These are phyloP conservation scores for Numenius arquata DNA, from an alignment of 2,113 vertebrate species.

Conservation along the genomic window DNA sequence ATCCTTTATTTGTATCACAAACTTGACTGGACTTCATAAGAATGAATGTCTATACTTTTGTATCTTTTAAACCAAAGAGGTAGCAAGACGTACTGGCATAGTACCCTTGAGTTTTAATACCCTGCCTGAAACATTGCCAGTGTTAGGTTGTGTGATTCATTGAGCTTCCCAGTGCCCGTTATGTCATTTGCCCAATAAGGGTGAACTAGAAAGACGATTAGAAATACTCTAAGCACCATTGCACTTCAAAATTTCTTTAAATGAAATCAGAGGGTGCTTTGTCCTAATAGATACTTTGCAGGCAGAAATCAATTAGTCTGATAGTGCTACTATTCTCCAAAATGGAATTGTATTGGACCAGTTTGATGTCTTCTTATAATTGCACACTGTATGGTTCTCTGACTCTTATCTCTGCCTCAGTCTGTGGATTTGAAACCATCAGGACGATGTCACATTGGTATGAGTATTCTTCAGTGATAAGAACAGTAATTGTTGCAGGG, in stretches of 20 bases:
- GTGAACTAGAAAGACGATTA: background rate
- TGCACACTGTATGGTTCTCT: constrained; percentile 36
- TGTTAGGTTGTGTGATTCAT: background rate
- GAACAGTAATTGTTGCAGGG: constrained; percentile 62
- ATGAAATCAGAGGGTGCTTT: background rate
- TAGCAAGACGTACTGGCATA: background rate
- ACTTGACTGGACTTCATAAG: background rate
- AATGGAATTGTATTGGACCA: constrained; percentile 7
- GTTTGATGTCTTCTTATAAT: constrained; percentile 58
- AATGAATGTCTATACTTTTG: background rate
- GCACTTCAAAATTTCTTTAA: background rate
- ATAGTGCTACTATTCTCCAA: constrained; percentile 40
- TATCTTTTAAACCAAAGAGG: background rate
- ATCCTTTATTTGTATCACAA: background rate
- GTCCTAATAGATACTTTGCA: background rate
- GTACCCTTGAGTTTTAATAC: background rate
- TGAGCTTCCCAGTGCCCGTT: background rate
- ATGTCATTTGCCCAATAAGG: background rate
- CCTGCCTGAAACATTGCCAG: background rate
- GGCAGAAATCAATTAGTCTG: constrained; percentile 31
- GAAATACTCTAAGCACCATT: background rate
- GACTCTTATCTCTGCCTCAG: constrained; percentile 53
- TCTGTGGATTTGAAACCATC: constrained; percentile 68
- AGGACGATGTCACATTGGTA: constrained; percentile 63
- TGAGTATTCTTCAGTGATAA: constrained; percentile 69